Evolutionary conservation across 2,888 invertebrate genomes (phyloP).

Genomic region (Psylliodes chrysocephalus): DNA sequence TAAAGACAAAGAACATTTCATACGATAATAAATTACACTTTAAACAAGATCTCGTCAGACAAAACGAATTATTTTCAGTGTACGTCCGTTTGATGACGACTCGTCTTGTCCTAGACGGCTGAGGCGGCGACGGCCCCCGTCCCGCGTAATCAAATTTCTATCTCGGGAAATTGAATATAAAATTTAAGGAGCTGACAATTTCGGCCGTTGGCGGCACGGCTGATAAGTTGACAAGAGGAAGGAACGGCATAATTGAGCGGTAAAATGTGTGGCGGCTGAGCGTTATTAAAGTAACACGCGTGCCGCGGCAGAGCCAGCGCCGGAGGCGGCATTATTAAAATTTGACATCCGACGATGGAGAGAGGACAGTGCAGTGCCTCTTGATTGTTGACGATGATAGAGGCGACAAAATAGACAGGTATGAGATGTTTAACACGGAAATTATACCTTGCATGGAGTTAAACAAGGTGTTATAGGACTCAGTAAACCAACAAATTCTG

Average conservation of each 20-base stretch:
- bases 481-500: too few species aligned
- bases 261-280: conserved; percentile 56
- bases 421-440: too few species aligned
- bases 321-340: conserved; percentile 57
- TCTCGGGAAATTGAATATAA: conserved; percentile 63
- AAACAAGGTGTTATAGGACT: too few species aligned
- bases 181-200: conserved; percentile 63
- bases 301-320: conserved; percentile 33
- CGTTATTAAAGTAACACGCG: conserved; percentile 54
- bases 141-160: conserved; percentile 60
- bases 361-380: conserved; percentile 37
- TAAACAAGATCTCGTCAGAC: too few species aligned
- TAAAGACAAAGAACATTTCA: too few species aligned
- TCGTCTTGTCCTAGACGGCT: conserved; percentile 53
- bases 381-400: background rate
- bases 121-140: conserved; percentile 46
- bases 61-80: background rate
- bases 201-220: conserved; percentile 38
- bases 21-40: too few species aligned
- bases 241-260: conserved; percentile 61
- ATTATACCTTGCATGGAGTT: too few species aligned
- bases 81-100: background rate
- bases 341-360: conserved; percentile 55
- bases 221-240: conserved; percentile 62
- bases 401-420: too few species aligned